Percentiles rank a stretch among this genome's conserved stretches.
These are phyloP conservation scores for Cyclophora albipunctata DNA, from an alignment of 2,888 invertebrate species.

Conservation along the genomic window DNA sequence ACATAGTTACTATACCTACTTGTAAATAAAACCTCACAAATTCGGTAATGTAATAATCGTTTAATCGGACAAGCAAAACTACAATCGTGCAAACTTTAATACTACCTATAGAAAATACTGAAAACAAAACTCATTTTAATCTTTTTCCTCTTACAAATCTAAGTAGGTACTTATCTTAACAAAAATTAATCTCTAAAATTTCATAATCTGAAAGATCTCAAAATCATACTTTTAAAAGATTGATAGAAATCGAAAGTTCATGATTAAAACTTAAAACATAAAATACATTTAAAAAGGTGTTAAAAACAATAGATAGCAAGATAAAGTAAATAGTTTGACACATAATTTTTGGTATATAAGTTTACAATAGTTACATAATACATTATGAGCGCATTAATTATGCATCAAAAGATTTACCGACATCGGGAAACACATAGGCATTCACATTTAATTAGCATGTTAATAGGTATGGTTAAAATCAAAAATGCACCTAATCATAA, in stretches of 20 bases:
- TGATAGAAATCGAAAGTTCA: slow-evolving; percentile 64
- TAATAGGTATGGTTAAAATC: slow-evolving; percentile 73
- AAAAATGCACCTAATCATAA: slow-evolving; percentile 62
- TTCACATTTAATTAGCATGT: slow-evolving; percentile 63
- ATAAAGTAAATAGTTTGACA: slow-evolving; percentile 46
- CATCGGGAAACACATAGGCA: slow-evolving; percentile 40
- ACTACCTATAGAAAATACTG: not conserved
- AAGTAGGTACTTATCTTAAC: slow-evolving; percentile 17
- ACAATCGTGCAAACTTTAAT: slow-evolving; percentile 42
- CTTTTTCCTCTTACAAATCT: not conserved
- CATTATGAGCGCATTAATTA: slow-evolving; percentile 38
- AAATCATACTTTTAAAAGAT: slow-evolving; percentile 64
- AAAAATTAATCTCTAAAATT: slow-evolving; percentile 34
- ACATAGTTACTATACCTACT: no score
- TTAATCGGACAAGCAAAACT: slow-evolving; percentile 60
- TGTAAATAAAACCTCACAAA: slow-evolving; percentile 17
- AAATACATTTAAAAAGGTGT: slow-evolving; percentile 11
- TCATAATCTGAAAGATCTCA: slow-evolving; percentile 54
- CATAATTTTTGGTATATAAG: slow-evolving; percentile 48
- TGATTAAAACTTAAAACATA: slow-evolving; percentile 69
- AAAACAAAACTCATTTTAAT: not conserved
- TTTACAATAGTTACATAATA: slow-evolving; percentile 6
- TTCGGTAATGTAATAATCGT: slow-evolving; percentile 24
- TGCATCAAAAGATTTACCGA: slow-evolving; percentile 52
- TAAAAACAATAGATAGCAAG: slow-evolving; percentile 16